Evolutionary conservation across 2,888 invertebrate genomes (phyloP).

Genomic region (Agonopterix arenella): DNA sequence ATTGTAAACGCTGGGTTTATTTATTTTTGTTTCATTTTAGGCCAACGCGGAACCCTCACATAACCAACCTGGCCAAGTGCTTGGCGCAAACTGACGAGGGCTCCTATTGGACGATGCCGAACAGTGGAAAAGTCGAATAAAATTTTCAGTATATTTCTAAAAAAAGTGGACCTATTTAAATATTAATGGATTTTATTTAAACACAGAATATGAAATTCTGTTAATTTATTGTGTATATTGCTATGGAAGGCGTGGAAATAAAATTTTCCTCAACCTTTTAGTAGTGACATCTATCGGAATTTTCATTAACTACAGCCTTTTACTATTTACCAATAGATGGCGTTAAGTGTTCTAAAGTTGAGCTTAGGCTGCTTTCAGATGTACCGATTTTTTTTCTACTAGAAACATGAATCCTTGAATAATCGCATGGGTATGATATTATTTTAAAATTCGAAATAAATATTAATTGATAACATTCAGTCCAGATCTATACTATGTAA

Average conservation of each 20-base stretch:
- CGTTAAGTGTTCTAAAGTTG: neutral
- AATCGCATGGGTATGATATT: too few relatives aligned
- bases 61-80: constrained; percentile 41
- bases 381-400: neutral
- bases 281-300: constrained; percentile 11
- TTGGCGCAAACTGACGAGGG: constrained; percentile 50
- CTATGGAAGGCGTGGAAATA: too few relatives aligned
- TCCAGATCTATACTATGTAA: too few relatives aligned
- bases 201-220: too few relatives aligned
- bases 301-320: constrained; percentile 7
- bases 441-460: too few relatives aligned
- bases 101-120: constrained; percentile 1
- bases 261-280: neutral
- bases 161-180: neutral
- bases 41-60: constrained; percentile 16
- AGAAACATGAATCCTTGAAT: too few relatives aligned
- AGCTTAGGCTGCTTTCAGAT: neutral
- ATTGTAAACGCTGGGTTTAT: neutral
- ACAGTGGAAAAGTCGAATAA: neutral
- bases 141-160: neutral
- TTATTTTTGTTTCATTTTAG: constrained; percentile 19
- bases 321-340: constrained; percentile 10
- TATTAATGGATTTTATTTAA: too few relatives aligned
- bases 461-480: too few relatives aligned
- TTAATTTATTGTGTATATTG: too few relatives aligned